phyloP scores from a whole-genome alignment of 2,888 invertebrate species.

The Heliconius erato region DNA sequence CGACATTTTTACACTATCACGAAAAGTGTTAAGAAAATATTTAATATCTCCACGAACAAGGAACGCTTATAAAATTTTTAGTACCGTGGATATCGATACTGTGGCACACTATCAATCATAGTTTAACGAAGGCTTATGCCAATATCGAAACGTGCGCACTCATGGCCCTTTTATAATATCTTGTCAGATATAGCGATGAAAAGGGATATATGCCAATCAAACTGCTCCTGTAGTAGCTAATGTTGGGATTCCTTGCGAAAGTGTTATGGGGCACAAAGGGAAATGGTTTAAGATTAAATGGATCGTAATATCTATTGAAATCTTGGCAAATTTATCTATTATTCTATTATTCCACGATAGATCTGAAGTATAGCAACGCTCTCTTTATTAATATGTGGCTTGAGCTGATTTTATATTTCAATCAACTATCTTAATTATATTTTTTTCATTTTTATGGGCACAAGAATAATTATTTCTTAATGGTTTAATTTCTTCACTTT shows the following conservation, averaged over 20 bases:
- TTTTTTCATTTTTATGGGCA: too few species aligned
- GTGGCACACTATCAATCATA: slow-evolving; percentile 83
- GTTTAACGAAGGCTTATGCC: slow-evolving; percentile 77
- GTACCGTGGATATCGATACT: slow-evolving; percentile 63
- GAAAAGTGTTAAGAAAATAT: slow-evolving; percentile 48
- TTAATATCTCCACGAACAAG: slow-evolving; percentile 67
- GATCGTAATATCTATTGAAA: slow-evolving; percentile 39
- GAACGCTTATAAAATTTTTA: slow-evolving; percentile 63
- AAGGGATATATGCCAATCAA: slow-evolving; percentile 58
- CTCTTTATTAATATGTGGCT: background rate
- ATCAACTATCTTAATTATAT: too few species aligned
- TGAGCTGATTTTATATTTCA: too few species aligned
- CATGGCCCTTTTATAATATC: slow-evolving; percentile 74
- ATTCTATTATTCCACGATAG: background rate
- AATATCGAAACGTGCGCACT: slow-evolving; percentile 79
- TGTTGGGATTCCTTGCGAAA: slow-evolving; percentile 48
- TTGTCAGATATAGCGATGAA: slow-evolving; percentile 62
- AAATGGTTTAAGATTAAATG: slow-evolving; percentile 37
- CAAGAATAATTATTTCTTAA: too few species aligned
- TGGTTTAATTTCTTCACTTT: too few species aligned
- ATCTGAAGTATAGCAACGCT: background rate
- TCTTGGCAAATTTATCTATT: slow-evolving; percentile 22
- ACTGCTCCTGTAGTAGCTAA: slow-evolving; percentile 51
- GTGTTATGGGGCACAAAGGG: slow-evolving; percentile 37
- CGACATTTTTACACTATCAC: slow-evolving; percentile 44